Conservation (phyloP, 2,888 invertebrate genomes). For the Merodon equestris region DNA sequence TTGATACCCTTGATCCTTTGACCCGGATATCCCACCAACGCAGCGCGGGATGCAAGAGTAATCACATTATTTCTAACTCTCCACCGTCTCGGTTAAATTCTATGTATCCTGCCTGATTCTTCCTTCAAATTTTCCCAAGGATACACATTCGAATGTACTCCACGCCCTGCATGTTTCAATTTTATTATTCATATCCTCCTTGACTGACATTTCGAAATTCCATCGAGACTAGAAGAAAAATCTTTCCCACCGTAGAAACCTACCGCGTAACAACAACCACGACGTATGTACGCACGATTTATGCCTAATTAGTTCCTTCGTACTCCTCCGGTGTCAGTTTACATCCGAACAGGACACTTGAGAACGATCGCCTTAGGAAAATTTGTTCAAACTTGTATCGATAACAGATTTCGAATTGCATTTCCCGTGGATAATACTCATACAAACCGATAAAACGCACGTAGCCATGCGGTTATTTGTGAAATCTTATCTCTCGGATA, state of each 20-base stretch:
- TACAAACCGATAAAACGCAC: slow-evolving; percentile 25
- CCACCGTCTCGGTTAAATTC: slow-evolving; percentile 43
- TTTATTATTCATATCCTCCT: slow-evolving; percentile 57
- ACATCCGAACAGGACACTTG: slow-evolving; percentile 62
- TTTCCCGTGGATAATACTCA: slow-evolving; percentile 51
- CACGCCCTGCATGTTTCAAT: slow-evolving; percentile 49
- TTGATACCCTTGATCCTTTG: slow-evolving; percentile 53
- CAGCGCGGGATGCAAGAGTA: slow-evolving; percentile 15
- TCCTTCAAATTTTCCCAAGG: slow-evolving; percentile 57
- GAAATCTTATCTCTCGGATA: slow-evolving; percentile 43
- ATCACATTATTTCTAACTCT: slow-evolving; percentile 46
- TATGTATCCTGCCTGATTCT: slow-evolving; percentile 47
- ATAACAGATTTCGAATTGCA: slow-evolving; percentile 65
- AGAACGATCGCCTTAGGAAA: slow-evolving; percentile 56
- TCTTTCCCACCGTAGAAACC: slow-evolving; percentile 55
- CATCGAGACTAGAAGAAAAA: slow-evolving; percentile 43
- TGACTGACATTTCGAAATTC: slow-evolving; percentile 53
- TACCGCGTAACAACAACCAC: slow-evolving; percentile 43
- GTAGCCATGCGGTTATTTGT: slow-evolving; percentile 47
- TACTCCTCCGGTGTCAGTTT: slow-evolving; percentile 55
- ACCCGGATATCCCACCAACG: slow-evolving; percentile 65
- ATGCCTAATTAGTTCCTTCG: slow-evolving; percentile 67
- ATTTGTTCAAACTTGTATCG: slow-evolving; percentile 65
- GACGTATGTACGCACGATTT: slow-evolving; percentile 59
- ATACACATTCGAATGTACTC: slow-evolving; percentile 40